phyloP scores from a whole-genome alignment of 2,888 invertebrate genomes.

The Agriotes lineatus region DNA sequence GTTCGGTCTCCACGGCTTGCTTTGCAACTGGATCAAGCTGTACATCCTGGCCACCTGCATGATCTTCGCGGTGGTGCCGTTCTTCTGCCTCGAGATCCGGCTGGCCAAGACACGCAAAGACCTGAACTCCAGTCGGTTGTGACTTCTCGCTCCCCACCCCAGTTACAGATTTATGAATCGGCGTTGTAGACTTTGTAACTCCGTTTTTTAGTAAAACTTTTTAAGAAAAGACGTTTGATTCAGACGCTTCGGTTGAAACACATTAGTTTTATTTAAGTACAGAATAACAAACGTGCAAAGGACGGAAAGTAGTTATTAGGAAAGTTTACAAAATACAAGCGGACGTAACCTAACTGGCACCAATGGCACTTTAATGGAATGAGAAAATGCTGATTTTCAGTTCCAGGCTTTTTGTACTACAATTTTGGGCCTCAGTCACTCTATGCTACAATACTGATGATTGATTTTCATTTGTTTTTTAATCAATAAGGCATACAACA shows the following conservation, averaged over 20 bases:
- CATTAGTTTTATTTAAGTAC: slow-evolving; percentile 4
- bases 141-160: slow-evolving; percentile 34
- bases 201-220: slow-evolving; percentile 23
- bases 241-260: no score
- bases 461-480: no score
- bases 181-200: slow-evolving; percentile 14
- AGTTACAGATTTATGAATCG: slow-evolving; percentile 2
- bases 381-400: not conserved
- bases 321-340: not conserved
- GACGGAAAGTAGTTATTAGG: slow-evolving; percentile 15
- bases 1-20: slow-evolving; percentile 73
- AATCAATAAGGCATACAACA: no score
- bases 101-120: slow-evolving; percentile 49
- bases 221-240: no score
- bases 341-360: slow-evolving; percentile 12
- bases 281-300: slow-evolving; percentile 16
- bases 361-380: slow-evolving; percentile 13
- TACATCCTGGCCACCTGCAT: slow-evolving; percentile 67
- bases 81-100: slow-evolving; percentile 69
- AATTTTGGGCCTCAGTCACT: no score
- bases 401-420: not conserved
- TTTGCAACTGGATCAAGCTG: slow-evolving; percentile 70
- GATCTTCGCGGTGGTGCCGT: slow-evolving; percentile 68
- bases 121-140: slow-evolving; percentile 57
- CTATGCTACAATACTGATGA: no score